Evolutionary conservation across 2,113 vertebrate genomes (phyloP).

Genomic region (Macrotis lagotis): DNA sequence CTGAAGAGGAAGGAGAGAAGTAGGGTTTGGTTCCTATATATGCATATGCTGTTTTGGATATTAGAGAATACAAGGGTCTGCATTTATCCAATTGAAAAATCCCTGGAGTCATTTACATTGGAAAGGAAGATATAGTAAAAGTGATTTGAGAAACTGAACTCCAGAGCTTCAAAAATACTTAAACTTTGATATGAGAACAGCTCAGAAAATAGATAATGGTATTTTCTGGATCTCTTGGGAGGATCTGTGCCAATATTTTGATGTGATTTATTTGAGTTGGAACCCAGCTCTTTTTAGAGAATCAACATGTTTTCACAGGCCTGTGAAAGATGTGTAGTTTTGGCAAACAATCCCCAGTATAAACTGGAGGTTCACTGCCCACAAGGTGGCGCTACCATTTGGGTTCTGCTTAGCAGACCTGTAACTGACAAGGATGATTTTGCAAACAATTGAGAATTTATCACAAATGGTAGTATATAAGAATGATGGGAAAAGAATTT

Average conservation of each 20-base stretch:
- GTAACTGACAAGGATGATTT: slow-evolving; percentile 99
- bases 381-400: slow-evolving; percentile 94
- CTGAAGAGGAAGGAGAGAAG: slow-evolving; percentile 96
- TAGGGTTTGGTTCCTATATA: slow-evolving; percentile 98
- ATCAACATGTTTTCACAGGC: slow-evolving; percentile 97
- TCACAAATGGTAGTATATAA: slow-evolving; percentile 99
- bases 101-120: slow-evolving; percentile 99
- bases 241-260: slow-evolving; percentile 97
- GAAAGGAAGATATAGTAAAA: slow-evolving; percentile 97
- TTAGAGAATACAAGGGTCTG: slow-evolving; percentile 93
- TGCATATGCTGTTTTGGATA: slow-evolving; percentile 97
- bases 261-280: slow-evolving; percentile 99
- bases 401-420: slow-evolving; percentile 98
- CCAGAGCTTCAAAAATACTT: slow-evolving; percentile 95
- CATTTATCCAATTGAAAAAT: slow-evolving; percentile 97
- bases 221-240: slow-evolving; percentile 99
- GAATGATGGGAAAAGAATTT: slow-evolving; percentile 96
- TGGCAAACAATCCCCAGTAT: slow-evolving; percentile 98
- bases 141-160: slow-evolving; percentile 96
- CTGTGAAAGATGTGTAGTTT: slow-evolving; percentile 97
- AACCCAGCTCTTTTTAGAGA: slow-evolving; percentile 96
- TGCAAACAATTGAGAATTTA: slow-evolving; percentile 97
- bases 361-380: slow-evolving; percentile 97
- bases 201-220: slow-evolving; percentile 98
- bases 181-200: slow-evolving; percentile 98